phyloP scores from a whole-genome alignment of 2,113 vertebrate genomes.

The Anguilla japonica region DNA sequence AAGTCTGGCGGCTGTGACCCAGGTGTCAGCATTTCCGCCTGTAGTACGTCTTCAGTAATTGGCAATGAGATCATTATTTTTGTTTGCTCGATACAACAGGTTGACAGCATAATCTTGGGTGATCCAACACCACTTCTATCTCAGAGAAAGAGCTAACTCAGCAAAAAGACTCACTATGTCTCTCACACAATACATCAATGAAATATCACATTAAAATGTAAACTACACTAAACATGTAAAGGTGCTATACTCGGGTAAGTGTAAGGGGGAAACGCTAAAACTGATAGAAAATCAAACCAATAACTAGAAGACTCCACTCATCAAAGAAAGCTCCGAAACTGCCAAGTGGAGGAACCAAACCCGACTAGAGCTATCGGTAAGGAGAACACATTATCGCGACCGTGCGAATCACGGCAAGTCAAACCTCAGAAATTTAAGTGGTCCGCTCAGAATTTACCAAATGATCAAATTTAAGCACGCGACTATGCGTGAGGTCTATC shows the following conservation, averaged over 20 bases:
- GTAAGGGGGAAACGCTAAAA: too few relatives aligned
- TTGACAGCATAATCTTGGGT: not conserved
- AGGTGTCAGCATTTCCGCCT: not conserved
- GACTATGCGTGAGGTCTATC: not conserved
- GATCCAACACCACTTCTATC: not conserved
- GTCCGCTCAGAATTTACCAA: not conserved
- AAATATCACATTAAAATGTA: not conserved
- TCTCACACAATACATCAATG: not conserved
- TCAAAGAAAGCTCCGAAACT: not conserved
- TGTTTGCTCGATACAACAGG: not conserved
- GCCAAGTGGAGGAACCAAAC: not conserved
- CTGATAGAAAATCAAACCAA: too few relatives aligned
- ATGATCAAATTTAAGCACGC: not conserved
- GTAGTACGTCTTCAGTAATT: not conserved
- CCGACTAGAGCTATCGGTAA: not conserved
- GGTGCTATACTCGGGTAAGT: not conserved
- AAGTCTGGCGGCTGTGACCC: not conserved
- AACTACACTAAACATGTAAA: not conserved
- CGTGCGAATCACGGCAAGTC: too few relatives aligned
- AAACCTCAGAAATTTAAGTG: not conserved
- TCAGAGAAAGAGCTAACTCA: not conserved
- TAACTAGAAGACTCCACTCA: not conserved
- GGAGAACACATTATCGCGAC: not conserved
- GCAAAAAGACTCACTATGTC: too few relatives aligned
- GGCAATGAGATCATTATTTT: not conserved